A percentile compares a stretch with the other conserved stretches of the same genome.
These are phyloP conservation scores for Drosophila rhopaloa DNA, from an alignment of 1,140 invertebrate species.

Conservation along the genomic window DNA sequence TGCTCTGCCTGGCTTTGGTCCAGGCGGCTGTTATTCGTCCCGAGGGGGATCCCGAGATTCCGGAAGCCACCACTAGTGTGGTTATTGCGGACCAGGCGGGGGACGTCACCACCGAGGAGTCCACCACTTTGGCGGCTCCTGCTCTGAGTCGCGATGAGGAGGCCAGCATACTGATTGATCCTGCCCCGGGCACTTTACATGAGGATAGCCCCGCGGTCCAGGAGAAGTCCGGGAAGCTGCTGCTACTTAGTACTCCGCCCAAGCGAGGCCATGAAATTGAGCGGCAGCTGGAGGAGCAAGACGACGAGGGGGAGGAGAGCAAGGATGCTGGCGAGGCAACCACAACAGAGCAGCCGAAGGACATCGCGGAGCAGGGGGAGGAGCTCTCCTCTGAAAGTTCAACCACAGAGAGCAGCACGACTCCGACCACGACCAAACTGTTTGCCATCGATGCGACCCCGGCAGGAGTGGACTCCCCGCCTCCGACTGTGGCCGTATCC, in stretches of 20 bases:
- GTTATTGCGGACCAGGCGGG: conserved; percentile 11
- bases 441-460: conserved; percentile 71
- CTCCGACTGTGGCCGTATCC: conserved; percentile 60
- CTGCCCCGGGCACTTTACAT: conserved; percentile 50
- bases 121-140: conserved; percentile 12
- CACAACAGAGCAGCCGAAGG: conserved; percentile 26
- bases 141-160: conserved; percentile 59
- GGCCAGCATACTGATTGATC: conserved; percentile 63
- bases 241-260: conserved; percentile 71
- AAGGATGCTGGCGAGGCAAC: conserved; percentile 32
- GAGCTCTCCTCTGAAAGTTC: conserved; percentile 9
- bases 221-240: conserved; percentile 63
- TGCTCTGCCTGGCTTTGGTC: conserved; percentile 32
- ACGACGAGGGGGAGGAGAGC: conserved; percentile 53
- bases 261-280: conserved; percentile 60
- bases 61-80: conserved; percentile 39
- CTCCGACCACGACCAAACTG: conserved; percentile 58
- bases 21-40: conserved; percentile 46
- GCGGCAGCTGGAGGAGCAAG: conserved; percentile 61
- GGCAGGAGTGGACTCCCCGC: conserved; percentile 32
- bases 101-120: conserved; percentile 36
- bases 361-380: conserved; percentile 2
- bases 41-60: conserved; percentile 7
- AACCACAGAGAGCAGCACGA: conserved; percentile 44
- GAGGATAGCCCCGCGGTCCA: conserved; percentile 7